These are phyloP conservation scores for Tenebrosternarchus preto DNA, from an alignment of 2,113 vertebrate genomes.

Conservation along the genomic window DNA sequence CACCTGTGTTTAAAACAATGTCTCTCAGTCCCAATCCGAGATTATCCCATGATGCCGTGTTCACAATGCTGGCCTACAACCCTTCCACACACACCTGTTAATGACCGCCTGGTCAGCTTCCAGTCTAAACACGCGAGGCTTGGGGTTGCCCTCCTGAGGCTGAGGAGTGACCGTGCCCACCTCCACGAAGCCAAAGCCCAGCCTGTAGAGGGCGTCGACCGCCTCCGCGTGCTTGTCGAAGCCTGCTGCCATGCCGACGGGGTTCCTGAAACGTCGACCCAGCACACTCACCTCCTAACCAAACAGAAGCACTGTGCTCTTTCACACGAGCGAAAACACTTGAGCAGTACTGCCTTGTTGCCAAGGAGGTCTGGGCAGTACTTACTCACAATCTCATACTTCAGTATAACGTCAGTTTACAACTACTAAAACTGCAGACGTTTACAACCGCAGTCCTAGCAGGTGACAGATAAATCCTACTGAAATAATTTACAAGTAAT, in stretches of 20 bases:
- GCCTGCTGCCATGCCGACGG: constrained; percentile 89
- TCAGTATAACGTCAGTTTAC: too few species aligned
- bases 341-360: too few species aligned
- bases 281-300: constrained; percentile 82
- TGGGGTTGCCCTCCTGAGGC: constrained; percentile 91
- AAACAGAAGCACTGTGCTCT: constrained; percentile 14
- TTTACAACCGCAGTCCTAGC: too few species aligned
- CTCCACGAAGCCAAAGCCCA: constrained; percentile 97
- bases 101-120: constrained; percentile 82
- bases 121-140: constrained; percentile 89
- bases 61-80: too few species aligned
- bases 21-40: too few species aligned
- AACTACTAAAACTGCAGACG: too few species aligned
- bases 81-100: constrained; percentile 81
- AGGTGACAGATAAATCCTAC: too few species aligned
- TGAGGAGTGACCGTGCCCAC: constrained; percentile 90
- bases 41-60: too few species aligned
- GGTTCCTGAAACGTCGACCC: constrained; percentile 86
- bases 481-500: too few species aligned
- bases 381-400: too few species aligned
- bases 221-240: constrained; percentile 95
- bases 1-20: too few species aligned
- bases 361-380: neutral
- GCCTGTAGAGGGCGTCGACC: constrained; percentile 85
- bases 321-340: too few species aligned